Evolutionary conservation across 2,113 vertebrate species (phyloP).

Genomic region (Girardinichthys multiradiatus): DNA sequence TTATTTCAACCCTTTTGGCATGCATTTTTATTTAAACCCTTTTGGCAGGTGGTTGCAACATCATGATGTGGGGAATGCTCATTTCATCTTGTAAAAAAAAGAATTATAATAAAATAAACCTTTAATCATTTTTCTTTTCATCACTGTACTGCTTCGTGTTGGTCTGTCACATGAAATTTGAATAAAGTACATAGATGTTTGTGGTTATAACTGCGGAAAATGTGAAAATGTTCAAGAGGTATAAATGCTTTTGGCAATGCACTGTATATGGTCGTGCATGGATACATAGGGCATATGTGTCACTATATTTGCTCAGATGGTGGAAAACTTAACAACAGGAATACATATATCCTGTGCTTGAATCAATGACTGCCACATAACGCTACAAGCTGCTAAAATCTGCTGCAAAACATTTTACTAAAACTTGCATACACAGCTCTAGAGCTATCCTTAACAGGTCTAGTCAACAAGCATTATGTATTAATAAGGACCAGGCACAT

Average conservation of each 20-base stretch:
- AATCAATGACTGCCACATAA: slow-evolving; percentile 51
- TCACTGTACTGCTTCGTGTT: no score
- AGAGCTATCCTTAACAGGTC: slow-evolving; percentile 10
- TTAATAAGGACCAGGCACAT: slow-evolving; percentile 4
- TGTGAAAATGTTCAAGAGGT: not conserved
- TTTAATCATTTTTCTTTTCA: no score
- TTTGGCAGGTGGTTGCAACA: not conserved
- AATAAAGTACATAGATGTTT: not conserved
- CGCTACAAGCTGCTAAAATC: slow-evolving; percentile 42
- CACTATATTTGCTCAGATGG: slow-evolving; percentile 55
- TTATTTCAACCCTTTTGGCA: not conserved
- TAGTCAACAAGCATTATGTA: slow-evolving; percentile 22
- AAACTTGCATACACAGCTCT: slow-evolving; percentile 9
- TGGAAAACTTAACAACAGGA: slow-evolving; percentile 50
- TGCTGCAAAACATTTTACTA: slow-evolving; percentile 46
- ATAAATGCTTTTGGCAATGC: not conserved
- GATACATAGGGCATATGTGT: slow-evolving; percentile 20
- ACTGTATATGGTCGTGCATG: not conserved
- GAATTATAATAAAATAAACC: no score
- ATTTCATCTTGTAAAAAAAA: not conserved
- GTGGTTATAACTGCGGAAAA: not conserved
- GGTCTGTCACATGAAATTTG: not conserved
- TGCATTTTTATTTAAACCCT: not conserved
- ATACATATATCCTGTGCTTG: slow-evolving; percentile 42
- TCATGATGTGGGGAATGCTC: not conserved